These are phyloP conservation scores for Pao palembangensis DNA, from an alignment of 2,113 vertebrate genomes.

Conservation along the genomic window DNA sequence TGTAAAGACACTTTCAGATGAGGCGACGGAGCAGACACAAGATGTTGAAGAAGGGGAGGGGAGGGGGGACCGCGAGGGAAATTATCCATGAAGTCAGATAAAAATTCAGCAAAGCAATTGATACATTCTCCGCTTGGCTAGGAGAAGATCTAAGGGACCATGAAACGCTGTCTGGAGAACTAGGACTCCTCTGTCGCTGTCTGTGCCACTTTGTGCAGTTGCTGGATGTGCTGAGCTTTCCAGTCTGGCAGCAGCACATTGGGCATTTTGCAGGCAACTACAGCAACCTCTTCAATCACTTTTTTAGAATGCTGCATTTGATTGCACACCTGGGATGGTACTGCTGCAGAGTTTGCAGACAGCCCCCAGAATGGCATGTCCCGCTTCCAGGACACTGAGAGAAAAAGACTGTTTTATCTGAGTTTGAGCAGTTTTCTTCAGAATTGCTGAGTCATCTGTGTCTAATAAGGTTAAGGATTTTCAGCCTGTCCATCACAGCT, in stretches of 20 bases:
- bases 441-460: slow-evolving; percentile 38
- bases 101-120: slow-evolving; percentile 63
- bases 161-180: slow-evolving; percentile 46
- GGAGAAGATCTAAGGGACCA: slow-evolving; percentile 55
- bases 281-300: slow-evolving; percentile 8
- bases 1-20: slow-evolving; percentile 45
- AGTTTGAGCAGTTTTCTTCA: slow-evolving; percentile 39
- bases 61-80: slow-evolving; percentile 59
- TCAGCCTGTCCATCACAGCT: slow-evolving; percentile 25
- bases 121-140: slow-evolving; percentile 58
- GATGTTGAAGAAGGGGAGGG: slow-evolving; percentile 2
- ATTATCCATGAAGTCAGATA: slow-evolving; percentile 63
- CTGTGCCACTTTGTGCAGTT: slow-evolving; percentile 25
- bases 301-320: slow-evolving; percentile 15
- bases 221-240: slow-evolving; percentile 13
- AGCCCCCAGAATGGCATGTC: slow-evolving; percentile 22
- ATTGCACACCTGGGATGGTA: slow-evolving; percentile 31
- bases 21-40: slow-evolving; percentile 38
- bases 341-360: slow-evolving; percentile 4
- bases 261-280: slow-evolving; percentile 7
- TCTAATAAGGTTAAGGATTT: slow-evolving; percentile 58
- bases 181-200: slow-evolving; percentile 6
- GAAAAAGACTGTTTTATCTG: slow-evolving; percentile 10
- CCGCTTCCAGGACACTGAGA: not conserved
- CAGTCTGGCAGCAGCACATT: not conserved